These are phyloP conservation scores for Drosophila sp. DNA, from an alignment of 1,140 invertebrate species.

Conservation along the genomic window DNA sequence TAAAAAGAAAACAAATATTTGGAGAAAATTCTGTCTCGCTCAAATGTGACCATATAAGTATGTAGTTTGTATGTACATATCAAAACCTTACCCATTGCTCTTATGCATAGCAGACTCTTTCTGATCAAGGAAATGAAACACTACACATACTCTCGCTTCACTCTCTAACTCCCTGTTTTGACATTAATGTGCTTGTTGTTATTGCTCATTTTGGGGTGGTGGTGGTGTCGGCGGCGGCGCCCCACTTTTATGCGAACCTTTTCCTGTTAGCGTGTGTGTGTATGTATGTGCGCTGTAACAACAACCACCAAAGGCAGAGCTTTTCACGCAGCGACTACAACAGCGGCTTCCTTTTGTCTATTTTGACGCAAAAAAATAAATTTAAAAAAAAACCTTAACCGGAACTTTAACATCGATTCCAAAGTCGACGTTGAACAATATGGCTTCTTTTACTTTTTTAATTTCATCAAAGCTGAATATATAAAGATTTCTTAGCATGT, in stretches of 20 bases:
- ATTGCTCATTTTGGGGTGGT: slow-evolving; percentile 49
- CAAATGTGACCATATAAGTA: not conserved
- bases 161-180: slow-evolving; percentile 16
- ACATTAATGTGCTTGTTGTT: slow-evolving; percentile 35
- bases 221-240: slow-evolving; percentile 56
- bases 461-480: slow-evolving; percentile 39
- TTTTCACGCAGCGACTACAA: slow-evolving; percentile 41
- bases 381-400: slow-evolving; percentile 59
- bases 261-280: slow-evolving; percentile 16
- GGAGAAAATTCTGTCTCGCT: not conserved
- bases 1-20: slow-evolving; percentile 3
- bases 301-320: slow-evolving; percentile 74
- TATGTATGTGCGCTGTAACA: slow-evolving; percentile 55
- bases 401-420: slow-evolving; percentile 54
- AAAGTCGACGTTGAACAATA: slow-evolving; percentile 63
- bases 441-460: slow-evolving; percentile 60
- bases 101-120: slow-evolving; percentile 22
- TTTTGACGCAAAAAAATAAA: slow-evolving; percentile 48
- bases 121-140: slow-evolving; percentile 48
- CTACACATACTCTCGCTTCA: slow-evolving; percentile 21
- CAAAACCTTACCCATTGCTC: no score
- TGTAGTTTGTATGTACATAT: not conserved
- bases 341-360: slow-evolving; percentile 74
- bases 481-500: slow-evolving; percentile 13
- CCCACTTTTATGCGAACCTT: slow-evolving; percentile 56